phyloP scores from a whole-genome alignment of 2,113 vertebrate genomes.

The Mola mola region DNA sequence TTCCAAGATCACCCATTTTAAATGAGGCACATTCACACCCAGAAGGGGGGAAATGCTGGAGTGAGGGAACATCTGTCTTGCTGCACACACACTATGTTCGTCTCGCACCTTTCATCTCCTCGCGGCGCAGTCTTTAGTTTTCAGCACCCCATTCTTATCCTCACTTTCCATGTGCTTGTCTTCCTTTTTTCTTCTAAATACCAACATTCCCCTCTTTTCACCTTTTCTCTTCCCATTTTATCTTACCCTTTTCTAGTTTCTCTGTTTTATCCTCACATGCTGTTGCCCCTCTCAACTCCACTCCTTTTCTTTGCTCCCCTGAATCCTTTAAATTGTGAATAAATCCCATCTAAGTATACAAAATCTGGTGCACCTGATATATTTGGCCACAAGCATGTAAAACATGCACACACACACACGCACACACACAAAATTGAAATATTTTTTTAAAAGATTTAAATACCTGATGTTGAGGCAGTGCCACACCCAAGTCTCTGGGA shows the following conservation, averaged over 20 bases:
- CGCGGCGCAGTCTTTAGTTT: not conserved
- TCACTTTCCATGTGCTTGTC: not conserved
- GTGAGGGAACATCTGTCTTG: constrained; percentile 35
- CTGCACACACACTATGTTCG: not conserved
- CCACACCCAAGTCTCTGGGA: constrained; percentile 95
- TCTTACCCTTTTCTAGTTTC: not conserved
- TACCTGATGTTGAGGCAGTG: constrained; percentile 92
- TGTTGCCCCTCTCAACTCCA: not conserved
- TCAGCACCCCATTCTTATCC: not conserved
- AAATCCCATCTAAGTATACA: constrained; percentile 20
- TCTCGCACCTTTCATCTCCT: constrained; percentile 23
- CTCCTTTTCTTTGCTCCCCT: not conserved
- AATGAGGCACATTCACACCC: constrained; percentile 65
- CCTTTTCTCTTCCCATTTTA: not conserved
- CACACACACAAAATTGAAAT: constrained; percentile 28
- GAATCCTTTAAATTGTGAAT: constrained; percentile 5
- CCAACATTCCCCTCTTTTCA: not conserved
- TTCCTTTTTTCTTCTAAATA: not conserved
- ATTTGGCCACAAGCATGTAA: constrained; percentile 16
- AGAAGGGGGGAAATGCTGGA: constrained; percentile 34
- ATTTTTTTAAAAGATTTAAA: constrained; percentile 44
- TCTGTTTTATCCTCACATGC: not conserved
- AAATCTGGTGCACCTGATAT: constrained; percentile 60
- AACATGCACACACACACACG: constrained; percentile 17
- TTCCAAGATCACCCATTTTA: constrained; percentile 63